phyloP scores from a whole-genome alignment of 92 coral and sea anemone species.

The Umimayanthus kanabou region DNA sequence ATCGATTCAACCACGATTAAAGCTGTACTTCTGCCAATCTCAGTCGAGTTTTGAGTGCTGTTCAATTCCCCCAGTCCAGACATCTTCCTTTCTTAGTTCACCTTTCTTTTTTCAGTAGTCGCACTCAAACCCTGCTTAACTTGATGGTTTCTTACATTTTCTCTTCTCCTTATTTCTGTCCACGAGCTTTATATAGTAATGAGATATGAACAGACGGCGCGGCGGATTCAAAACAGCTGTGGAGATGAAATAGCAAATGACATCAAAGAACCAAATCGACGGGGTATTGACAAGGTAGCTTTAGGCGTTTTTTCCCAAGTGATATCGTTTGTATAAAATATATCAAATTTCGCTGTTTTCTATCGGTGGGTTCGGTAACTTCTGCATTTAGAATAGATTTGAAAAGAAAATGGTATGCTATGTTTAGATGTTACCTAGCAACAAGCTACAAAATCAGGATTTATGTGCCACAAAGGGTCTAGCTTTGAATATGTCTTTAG shows the following conservation, averaged over 20 bases:
- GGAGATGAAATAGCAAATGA: not conserved
- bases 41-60: not conserved
- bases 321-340: not conserved
- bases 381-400: not conserved
- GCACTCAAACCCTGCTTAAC: not conserved
- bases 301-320: not conserved
- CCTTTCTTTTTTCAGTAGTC: not conserved
- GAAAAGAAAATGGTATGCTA: not conserved
- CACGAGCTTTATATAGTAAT: not conserved
- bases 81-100: not conserved
- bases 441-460: not conserved
- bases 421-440: not conserved
- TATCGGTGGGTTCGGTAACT: not conserved
- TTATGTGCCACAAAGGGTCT: not conserved
- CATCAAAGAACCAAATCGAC: not conserved
- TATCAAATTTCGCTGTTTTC: not conserved
- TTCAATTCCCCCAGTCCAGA: not conserved
- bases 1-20: not conserved
- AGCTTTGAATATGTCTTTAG: not conserved
- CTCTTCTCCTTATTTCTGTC: not conserved
- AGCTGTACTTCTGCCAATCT: slow-evolving; percentile 2
- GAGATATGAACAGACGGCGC: not conserved
- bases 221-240: not conserved
- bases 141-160: not conserved
- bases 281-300: slow-evolving; percentile 9